Evolutionary conservation across 64 coral and sea anemone species (phyloP).

Genomic region (Dendronephthya gigantea): DNA sequence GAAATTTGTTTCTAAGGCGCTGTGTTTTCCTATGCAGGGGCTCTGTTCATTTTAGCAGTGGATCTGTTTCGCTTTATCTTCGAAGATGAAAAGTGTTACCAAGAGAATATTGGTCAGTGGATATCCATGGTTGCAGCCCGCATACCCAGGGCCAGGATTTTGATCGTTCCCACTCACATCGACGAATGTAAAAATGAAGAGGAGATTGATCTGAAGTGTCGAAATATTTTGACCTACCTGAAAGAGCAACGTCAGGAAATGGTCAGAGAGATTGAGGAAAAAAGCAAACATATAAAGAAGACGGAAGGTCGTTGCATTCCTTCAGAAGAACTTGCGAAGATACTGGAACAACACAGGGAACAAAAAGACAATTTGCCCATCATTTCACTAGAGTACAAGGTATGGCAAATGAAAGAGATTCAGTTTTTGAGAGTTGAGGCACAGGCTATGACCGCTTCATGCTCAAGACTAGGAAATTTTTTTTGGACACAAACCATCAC

Average conservation of each 20-base stretch:
- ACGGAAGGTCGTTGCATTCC: not conserved
- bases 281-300: slow-evolving; percentile 39
- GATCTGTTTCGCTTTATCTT: slow-evolving; percentile 51
- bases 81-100: slow-evolving; percentile 26
- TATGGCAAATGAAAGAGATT: not conserved
- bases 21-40: slow-evolving; percentile 26
- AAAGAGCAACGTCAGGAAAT: slow-evolving; percentile 26
- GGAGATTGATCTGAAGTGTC: slow-evolving; percentile 36
- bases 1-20: not conserved
- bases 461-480: too few relatives aligned
- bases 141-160: slow-evolving; percentile 47
- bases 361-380: not conserved
- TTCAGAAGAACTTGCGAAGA: not conserved
- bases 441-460: not conserved
- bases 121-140: slow-evolving; percentile 57
- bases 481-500: too few relatives aligned
- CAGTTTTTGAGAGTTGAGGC: not conserved
- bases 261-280: slow-evolving; percentile 26
- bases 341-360: not conserved
- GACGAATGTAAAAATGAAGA: slow-evolving; percentile 34
- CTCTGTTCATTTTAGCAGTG: slow-evolving; percentile 62
- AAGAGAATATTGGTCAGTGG: slow-evolving; percentile 73
- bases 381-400: not conserved
- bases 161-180: slow-evolving; percentile 74
- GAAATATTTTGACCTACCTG: slow-evolving; percentile 49